Evolutionary conservation across 2,797 vertebrate genomes (phyloP).

Genomic region (Sebastes matsubarae): DNA sequence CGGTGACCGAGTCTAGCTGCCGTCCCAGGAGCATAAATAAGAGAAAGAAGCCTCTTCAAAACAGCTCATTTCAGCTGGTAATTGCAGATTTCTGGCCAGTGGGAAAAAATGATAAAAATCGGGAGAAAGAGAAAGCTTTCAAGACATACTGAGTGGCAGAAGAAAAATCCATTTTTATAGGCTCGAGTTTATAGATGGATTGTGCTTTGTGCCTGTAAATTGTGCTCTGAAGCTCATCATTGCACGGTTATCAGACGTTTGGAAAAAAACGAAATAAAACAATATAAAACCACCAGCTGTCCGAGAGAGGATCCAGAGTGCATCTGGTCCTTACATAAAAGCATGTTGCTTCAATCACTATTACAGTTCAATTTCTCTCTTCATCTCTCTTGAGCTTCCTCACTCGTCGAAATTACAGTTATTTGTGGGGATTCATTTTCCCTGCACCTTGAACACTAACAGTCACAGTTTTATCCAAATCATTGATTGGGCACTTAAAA

Average conservation of each 20-base stretch:
- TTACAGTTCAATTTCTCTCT: conserved; percentile 2
- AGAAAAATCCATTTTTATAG: conserved; percentile 52
- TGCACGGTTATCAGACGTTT: conserved; percentile 27
- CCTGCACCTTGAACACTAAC: neutral
- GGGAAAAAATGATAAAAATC: conserved; percentile 11
- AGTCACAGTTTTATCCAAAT: neutral
- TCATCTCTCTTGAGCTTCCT: neutral
- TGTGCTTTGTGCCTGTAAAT: conserved; percentile 34
- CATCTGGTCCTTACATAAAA: conserved; percentile 18
- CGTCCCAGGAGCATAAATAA: neutral
- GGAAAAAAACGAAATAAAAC: neutral
- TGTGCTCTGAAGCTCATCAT: conserved; percentile 28
- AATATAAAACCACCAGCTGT: conserved; percentile 27
- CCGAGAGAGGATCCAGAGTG: neutral
- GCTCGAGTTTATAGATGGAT: conserved; percentile 31
- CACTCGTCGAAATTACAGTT: neutral
- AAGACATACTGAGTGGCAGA: conserved; percentile 16
- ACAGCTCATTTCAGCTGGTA: conserved; percentile 1
- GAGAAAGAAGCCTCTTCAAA: conserved; percentile 12
- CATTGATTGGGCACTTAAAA: conserved; percentile 14
- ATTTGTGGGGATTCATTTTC: conserved; percentile 19
- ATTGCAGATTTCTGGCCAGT: conserved; percentile 23
- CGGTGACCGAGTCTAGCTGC: neutral
- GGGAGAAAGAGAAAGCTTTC: conserved; percentile 18
- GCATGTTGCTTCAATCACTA: conserved; percentile 18